Evolutionary conservation across 2,113 vertebrate genomes (phyloP).

Genomic region (Columbina picui): DNA sequence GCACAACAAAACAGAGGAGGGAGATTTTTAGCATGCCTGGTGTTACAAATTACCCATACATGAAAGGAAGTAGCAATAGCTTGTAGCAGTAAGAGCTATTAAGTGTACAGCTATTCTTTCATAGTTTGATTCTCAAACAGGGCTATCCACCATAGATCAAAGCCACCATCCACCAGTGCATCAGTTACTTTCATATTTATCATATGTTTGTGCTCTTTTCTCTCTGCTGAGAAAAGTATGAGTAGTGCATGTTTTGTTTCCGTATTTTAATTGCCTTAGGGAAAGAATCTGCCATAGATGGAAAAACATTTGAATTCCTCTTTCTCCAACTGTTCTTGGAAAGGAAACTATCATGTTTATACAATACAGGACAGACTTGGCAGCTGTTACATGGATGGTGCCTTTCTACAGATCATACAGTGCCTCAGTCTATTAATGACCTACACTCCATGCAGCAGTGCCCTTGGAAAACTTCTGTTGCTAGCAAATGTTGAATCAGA

Average conservation of each 20-base stretch:
- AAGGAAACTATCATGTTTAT: constrained; percentile 29
- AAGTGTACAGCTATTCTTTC: not conserved
- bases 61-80: not conserved
- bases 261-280: constrained; percentile 28
- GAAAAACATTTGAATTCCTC: constrained; percentile 28
- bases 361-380: constrained; percentile 6
- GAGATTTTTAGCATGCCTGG: not conserved
- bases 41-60: constrained; percentile 12
- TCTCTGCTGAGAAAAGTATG: not conserved
- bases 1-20: not conserved
- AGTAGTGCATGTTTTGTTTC: constrained; percentile 12
- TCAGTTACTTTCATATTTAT: not conserved
- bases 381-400: constrained; percentile 10
- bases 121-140: not conserved
- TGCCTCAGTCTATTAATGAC: constrained; percentile 57
- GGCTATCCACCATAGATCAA: not conserved
- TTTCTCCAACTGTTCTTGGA: constrained; percentile 61
- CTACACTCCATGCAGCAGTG: constrained; percentile 38
- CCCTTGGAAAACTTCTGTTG: constrained; percentile 71
- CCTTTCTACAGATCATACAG: constrained; percentile 23
- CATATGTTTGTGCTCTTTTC: not conserved
- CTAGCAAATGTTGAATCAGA: constrained; percentile 64
- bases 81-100: not conserved
- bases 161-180: not conserved
- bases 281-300: constrained; percentile 37